These are phyloP conservation scores for Macrotis lagotis DNA, from an alignment of 2,113 vertebrate species.

Conservation along the genomic window DNA sequence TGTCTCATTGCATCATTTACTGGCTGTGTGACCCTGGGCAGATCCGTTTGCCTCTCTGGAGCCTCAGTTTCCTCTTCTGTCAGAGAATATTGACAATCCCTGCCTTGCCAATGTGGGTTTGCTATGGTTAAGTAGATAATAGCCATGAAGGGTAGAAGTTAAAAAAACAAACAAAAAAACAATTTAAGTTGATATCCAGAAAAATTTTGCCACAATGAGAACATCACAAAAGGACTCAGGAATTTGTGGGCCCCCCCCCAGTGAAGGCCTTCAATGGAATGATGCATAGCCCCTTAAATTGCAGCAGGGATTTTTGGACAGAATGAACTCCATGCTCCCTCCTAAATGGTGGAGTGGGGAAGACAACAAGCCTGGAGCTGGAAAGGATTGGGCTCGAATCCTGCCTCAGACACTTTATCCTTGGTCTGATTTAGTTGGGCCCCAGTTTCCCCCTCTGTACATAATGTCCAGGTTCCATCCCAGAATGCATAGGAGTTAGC, in stretches of 20 bases:
- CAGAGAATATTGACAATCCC: not conserved
- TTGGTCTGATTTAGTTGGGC: no score
- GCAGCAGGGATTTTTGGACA: not conserved
- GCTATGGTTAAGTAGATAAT: not conserved
- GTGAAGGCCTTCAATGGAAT: not conserved
- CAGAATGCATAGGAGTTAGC: not conserved
- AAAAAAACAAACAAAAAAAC: no score
- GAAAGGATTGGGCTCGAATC: not conserved
- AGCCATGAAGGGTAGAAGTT: not conserved
- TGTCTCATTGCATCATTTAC: not conserved
- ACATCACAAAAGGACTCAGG: not conserved
- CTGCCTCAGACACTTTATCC: not conserved
- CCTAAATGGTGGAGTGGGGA: not conserved
- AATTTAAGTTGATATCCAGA: not conserved
- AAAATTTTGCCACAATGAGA: not conserved
- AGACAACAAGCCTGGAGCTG: no score
- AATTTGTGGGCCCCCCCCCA: not conserved
- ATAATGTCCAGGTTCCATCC: not conserved
- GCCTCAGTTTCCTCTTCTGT: not conserved
- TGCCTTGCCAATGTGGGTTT: not conserved
- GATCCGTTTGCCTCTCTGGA: not conserved
- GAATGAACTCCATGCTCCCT: no score
- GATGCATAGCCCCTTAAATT: not conserved
- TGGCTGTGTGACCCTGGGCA: not conserved
- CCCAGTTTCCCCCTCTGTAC: no score